phyloP scores from a whole-genome alignment of 1,140 invertebrate species.

The Protaetia brevitarsis region DNA sequence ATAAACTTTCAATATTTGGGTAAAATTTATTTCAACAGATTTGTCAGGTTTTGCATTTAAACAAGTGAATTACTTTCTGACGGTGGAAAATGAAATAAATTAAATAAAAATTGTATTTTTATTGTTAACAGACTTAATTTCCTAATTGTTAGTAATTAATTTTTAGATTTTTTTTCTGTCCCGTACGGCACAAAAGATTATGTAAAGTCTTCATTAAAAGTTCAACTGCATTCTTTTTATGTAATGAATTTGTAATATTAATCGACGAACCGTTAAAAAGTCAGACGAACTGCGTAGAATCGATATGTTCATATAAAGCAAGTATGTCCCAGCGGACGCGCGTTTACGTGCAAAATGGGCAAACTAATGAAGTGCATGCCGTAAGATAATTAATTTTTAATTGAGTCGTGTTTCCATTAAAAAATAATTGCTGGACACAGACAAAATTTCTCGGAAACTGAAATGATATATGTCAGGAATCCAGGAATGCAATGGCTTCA shows the following conservation, averaged over 20 bases:
- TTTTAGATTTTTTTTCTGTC: too few species aligned
- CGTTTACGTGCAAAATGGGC: neutral
- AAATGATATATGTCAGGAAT: neutral
- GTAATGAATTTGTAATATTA: constrained; percentile 3
- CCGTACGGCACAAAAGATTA: too few species aligned
- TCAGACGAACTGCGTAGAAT: neutral
- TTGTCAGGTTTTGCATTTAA: too few species aligned
- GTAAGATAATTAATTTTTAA: constrained; percentile 14
- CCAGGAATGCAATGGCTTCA: neutral
- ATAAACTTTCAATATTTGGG: too few species aligned
- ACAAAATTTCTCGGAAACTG: neutral
- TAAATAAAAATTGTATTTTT: too few species aligned
- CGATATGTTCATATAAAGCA: neutral
- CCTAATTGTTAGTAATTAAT: too few species aligned
- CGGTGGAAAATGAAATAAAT: too few species aligned
- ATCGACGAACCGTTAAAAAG: neutral
- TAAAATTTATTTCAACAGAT: too few species aligned
- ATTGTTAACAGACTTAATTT: too few species aligned
- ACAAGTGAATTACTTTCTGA: too few species aligned
- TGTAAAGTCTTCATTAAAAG: too few species aligned
- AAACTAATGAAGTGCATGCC: constrained; percentile 4
- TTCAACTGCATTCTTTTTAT: too few species aligned
- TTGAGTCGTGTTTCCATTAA: constrained; percentile 11
- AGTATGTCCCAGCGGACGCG: neutral
- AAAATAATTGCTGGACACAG: neutral